Evolutionary conservation across 1,140 invertebrate species (phyloP), one percentile per base, ranked within the genome.

Genomic region (Panagrolaimus sp.): DNA sequence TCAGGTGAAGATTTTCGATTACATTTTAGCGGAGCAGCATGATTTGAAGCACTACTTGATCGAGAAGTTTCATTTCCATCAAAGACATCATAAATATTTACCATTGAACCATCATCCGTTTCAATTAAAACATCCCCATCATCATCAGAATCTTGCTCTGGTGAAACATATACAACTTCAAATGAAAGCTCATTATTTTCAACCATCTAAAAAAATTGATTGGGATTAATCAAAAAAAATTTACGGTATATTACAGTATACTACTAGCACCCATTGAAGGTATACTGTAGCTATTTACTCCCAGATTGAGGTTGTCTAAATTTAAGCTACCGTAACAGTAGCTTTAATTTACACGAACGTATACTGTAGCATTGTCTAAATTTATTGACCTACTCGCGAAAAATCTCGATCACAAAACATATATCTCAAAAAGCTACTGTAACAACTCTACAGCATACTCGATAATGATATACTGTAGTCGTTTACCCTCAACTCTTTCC

Each of bases 61-160:
- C 52, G 52, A 28, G 52, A 58, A 12, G 52, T 58, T 58, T 58
- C 52, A 58, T 28, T 28, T 26, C 52, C 52, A 58, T 69, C 68
- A 46, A 69, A 69, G 10, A 52, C 32, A 58, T 69, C 69, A 65
- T 75, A 75, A 32, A 75, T 32, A 47, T 75, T 75, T 44, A 67
- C 69, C n/a, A 68, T 78, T 21, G 71, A 73, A 62, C 77, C 77
- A 62, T 70, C 66, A 21, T 73, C 45, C 4, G 70, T 75, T 65
- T 81, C 80, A 17, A 79, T 63, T 12, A 74, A 52, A 2, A 82
- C 80, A 1, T 73, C 72, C 32, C 68, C 64, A 28, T 82, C 79
- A 43, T 81, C 79, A 55, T 81, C 79, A 32, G 65, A 67, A 47
- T 81, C 79, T 1, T 55, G 48, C 65, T 81, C 79, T 7, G 79